These are phyloP conservation scores for Pelmatolapia mariae DNA, from an alignment of 2,113 vertebrate species.

Conservation along the genomic window DNA sequence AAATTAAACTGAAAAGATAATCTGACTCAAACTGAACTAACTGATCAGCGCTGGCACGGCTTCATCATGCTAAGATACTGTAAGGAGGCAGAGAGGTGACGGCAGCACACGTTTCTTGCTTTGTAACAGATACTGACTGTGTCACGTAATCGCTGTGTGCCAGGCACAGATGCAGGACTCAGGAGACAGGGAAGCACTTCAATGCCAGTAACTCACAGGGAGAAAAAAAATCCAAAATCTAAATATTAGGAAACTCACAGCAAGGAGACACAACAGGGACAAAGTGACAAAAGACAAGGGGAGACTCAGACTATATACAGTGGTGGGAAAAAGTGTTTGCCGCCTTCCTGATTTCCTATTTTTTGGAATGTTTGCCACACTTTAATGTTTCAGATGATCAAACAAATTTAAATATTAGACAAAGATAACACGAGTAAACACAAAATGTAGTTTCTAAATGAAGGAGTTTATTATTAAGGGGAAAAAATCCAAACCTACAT, in stretches of 20 bases:
- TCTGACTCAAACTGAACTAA: background rate
- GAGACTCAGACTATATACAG: background rate
- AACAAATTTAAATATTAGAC: background rate
- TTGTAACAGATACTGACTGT: background rate
- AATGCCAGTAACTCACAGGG: background rate
- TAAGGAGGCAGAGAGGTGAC: background rate
- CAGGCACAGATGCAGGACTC: background rate
- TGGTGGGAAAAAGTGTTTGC: background rate
- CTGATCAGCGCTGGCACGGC: background rate
- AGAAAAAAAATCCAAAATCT: background rate
- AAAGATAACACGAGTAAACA: background rate
- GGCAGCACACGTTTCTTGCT: background rate
- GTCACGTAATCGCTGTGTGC: background rate
- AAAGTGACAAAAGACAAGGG: background rate
- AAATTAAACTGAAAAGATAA: background rate
- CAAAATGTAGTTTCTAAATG: rapidly evolving
- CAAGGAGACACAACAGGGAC: background rate
- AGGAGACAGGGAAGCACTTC: background rate
- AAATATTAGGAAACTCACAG: background rate
- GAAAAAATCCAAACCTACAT: background rate
- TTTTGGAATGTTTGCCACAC: background rate
- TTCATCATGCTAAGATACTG: background rate
- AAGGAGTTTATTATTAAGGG: background rate
- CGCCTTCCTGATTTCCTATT: background rate
- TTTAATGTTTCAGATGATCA: background rate